These are phyloP conservation scores for Conopomorpha cramerella DNA, from an alignment of 1,140 invertebrate species.

Conservation along the genomic window DNA sequence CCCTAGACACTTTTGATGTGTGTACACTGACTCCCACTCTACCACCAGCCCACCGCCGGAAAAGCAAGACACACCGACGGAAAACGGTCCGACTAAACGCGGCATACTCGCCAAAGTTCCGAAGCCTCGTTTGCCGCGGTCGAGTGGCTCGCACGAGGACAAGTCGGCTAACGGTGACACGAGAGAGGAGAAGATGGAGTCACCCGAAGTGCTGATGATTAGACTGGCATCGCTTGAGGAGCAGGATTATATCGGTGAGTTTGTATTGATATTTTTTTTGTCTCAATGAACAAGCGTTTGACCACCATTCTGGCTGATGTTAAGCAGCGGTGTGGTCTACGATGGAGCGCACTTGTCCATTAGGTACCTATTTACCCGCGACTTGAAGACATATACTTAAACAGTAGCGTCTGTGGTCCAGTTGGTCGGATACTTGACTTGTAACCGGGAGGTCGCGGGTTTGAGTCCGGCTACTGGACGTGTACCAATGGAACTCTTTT, in stretches of 20 bases:
- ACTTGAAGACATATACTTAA: too few relatives aligned
- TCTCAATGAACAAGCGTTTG: too few relatives aligned
- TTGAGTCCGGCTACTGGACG: too few relatives aligned
- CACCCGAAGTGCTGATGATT: constrained; percentile 40
- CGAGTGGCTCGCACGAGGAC: constrained; percentile 14
- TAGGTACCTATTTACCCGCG: too few relatives aligned
- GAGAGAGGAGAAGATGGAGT: constrained; percentile 12
- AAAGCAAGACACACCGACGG: constrained; percentile 21
- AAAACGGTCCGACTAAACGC: constrained; percentile 26
- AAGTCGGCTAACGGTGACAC: constrained; percentile 13
- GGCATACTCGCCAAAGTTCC: constrained; percentile 35
- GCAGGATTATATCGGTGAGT: constrained; percentile 17
- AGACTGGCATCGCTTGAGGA: constrained; percentile 39
- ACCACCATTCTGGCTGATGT: too few relatives aligned
- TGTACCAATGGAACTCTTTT: too few relatives aligned
- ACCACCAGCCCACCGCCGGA: constrained; percentile 15
- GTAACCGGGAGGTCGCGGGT: too few relatives aligned
- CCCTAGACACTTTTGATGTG: constrained; percentile 1
- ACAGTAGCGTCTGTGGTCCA: too few relatives aligned
- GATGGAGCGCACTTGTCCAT: too few relatives aligned
- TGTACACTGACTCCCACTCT: too few relatives aligned
- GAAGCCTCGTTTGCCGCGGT: constrained; percentile 23
- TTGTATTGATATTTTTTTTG: neutral
- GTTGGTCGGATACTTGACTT: too few relatives aligned
- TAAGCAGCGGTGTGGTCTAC: too few relatives aligned